Evolutionary conservation across 2,888 invertebrate species (phyloP).

Genomic region (Pegoplata infirma): DNA sequence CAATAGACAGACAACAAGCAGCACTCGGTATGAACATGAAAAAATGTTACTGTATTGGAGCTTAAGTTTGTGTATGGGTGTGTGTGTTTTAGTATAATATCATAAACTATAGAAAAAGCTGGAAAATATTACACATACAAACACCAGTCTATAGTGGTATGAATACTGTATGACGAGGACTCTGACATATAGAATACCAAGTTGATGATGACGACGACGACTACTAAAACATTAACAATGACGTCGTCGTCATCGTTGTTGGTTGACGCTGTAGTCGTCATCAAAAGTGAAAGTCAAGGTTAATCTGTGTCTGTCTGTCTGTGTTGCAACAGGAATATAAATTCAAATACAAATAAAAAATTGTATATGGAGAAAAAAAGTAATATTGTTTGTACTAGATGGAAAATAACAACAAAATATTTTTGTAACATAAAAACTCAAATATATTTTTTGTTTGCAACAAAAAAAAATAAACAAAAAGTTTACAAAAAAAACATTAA

Average conservation of each 20-base stretch:
- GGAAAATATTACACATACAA: constrained; percentile 4
- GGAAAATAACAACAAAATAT: constrained; percentile 32
- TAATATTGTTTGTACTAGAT: too few relatives aligned
- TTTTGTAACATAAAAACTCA: constrained; percentile 42
- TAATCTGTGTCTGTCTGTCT: constrained; percentile 75
- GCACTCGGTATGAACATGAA: constrained; percentile 1
- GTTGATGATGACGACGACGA: constrained; percentile 9
- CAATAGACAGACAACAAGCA: constrained; percentile 17
- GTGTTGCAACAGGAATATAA: constrained; percentile 57
- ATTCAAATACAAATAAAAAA: constrained; percentile 48
- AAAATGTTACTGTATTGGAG: not conserved
- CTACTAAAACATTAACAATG: constrained; percentile 10
- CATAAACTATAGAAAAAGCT: too few relatives aligned
- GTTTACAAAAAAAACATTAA: constrained; percentile 69
- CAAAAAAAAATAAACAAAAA: constrained; percentile 14
- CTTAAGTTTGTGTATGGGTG: not conserved
- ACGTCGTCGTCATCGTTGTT: constrained; percentile 22
- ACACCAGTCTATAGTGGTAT: too few relatives aligned
- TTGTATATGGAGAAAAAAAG: not conserved
- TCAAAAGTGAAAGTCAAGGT: constrained; percentile 78
- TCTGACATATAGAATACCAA: constrained; percentile 48
- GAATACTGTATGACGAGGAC: constrained; percentile 43
- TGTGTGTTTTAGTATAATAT: constrained; percentile 11
- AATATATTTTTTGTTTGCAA: constrained; percentile 16
- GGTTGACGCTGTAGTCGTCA: constrained; percentile 39